Evolutionary conservation across 2,797 vertebrate species (phyloP).

Genomic region (Esox masquinongy): DNA sequence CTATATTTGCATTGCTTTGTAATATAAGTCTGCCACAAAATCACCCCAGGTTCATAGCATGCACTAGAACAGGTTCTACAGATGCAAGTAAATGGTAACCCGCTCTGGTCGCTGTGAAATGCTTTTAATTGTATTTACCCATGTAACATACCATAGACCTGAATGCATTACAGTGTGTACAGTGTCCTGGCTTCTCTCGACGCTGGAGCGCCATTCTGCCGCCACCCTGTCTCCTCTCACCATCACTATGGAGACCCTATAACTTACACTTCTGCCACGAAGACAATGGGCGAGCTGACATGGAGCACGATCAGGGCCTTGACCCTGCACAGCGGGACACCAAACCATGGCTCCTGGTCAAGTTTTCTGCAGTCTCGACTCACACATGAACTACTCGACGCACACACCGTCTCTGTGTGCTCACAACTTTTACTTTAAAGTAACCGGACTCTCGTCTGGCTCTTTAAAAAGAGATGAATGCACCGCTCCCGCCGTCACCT

Average conservation of each 20-base stretch:
- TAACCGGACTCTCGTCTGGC: constrained; percentile 17
- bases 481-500: background rate
- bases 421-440: constrained; percentile 11
- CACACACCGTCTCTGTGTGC: constrained; percentile 6
- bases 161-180: constrained; percentile 35
- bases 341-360: constrained; percentile 85
- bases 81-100: background rate
- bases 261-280: constrained; percentile 86
- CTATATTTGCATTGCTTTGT: background rate
- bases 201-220: background rate
- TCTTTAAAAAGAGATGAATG: constrained; percentile 20
- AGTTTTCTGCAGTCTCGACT: constrained; percentile 61
- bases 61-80: background rate
- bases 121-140: background rate
- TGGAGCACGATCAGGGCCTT: constrained; percentile 98
- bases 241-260: constrained; percentile 97
- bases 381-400: constrained; percentile 21
- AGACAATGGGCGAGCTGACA: constrained; percentile 96
- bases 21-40: background rate
- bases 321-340: constrained; percentile 81
- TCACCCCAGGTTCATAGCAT: background rate
- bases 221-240: constrained; percentile 65
- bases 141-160: background rate
- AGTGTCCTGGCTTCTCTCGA: constrained; percentile 32
- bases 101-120: background rate